Conservation (phyloP, 1,140 invertebrate species). For the Zaprionus taronus region DNA sequence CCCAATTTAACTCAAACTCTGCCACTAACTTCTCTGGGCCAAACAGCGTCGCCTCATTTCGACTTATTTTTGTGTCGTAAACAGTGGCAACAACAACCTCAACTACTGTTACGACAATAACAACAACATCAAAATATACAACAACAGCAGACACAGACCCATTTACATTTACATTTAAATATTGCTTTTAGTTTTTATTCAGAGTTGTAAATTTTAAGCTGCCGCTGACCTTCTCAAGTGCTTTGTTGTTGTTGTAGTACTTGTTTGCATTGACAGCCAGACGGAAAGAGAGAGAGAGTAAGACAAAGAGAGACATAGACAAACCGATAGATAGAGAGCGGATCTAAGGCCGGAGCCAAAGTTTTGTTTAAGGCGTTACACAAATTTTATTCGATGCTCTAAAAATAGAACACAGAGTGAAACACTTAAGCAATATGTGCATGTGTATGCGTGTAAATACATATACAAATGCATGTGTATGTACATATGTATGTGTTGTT, state of each 20-base stretch:
- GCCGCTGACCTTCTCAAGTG: conserved; percentile 75
- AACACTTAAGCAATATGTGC: conserved; percentile 20
- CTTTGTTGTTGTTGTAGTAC: conserved; percentile 38
- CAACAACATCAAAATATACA: conserved; percentile 14
- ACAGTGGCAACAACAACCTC: conserved; percentile 23
- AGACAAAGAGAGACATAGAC: conserved; percentile 16
- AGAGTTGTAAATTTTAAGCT: conserved; percentile 62
- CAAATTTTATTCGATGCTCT: conserved; percentile 44
- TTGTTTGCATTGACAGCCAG: conserved; percentile 28
- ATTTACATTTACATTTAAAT: conserved; percentile 31
- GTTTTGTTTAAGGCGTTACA: conserved; percentile 71
- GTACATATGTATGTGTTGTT: conserved; percentile 14
- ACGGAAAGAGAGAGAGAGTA: conserved; percentile 9
- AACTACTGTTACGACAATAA: conserved; percentile 17
- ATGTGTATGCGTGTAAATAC: background rate
- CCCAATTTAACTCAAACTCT: background rate
- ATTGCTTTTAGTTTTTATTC: conserved; percentile 63
- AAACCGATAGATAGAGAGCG: conserved; percentile 14
- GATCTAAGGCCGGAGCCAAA: conserved; percentile 59
- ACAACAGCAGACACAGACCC: conserved; percentile 26
- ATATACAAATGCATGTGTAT: background rate
- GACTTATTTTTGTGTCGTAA: conserved; percentile 14
- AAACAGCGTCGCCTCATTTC: conserved; percentile 12
- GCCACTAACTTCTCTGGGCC: conserved; percentile 21
- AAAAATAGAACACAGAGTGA: conserved; percentile 38